A percentile compares a stretch with the other conserved stretches of the same genome.
Evolutionary conservation across 2,797 vertebrate species (phyloP).

Genomic region (Sparidentex hasta): DNA sequence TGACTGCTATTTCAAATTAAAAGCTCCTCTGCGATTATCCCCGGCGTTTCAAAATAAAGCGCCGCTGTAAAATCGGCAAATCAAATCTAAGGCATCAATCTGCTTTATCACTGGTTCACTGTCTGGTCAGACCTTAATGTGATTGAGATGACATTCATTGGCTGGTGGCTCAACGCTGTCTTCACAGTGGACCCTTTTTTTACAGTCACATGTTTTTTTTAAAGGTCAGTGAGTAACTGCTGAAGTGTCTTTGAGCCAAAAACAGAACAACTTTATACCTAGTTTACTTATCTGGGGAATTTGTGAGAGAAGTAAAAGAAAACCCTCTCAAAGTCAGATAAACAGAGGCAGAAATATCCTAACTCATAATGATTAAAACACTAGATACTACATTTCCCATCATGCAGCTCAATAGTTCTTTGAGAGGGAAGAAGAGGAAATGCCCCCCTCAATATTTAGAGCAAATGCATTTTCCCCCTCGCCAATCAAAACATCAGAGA

Average conservation of each 20-base stretch:
- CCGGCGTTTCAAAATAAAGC: conserved; percentile 47
- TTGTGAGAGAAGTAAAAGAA: no score
- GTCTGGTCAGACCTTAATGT: not conserved
- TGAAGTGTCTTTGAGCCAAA: not conserved
- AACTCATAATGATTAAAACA: not conserved
- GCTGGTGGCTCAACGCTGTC: not conserved
- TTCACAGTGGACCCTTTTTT: not conserved
- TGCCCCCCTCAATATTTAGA: no score
- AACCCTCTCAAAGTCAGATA: no score
- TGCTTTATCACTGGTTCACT: not conserved
- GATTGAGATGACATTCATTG: not conserved
- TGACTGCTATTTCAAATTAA: conserved; percentile 53
- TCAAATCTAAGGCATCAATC: not conserved
- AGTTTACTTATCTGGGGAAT: not conserved
- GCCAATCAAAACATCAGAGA: no score
- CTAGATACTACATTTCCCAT: not conserved
- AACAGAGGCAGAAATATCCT: no score
- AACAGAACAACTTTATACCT: not conserved
- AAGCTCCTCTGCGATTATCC: conserved; percentile 14
- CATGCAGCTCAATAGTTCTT: no score
- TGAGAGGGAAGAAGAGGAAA: no score
- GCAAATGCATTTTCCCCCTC: no score
- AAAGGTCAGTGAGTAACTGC: not conserved
- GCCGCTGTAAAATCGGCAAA: not conserved
- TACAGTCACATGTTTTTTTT: not conserved